Evolutionary conservation across 2,888 invertebrate species (phyloP).

Genomic region (Lottia scabra): DNA sequence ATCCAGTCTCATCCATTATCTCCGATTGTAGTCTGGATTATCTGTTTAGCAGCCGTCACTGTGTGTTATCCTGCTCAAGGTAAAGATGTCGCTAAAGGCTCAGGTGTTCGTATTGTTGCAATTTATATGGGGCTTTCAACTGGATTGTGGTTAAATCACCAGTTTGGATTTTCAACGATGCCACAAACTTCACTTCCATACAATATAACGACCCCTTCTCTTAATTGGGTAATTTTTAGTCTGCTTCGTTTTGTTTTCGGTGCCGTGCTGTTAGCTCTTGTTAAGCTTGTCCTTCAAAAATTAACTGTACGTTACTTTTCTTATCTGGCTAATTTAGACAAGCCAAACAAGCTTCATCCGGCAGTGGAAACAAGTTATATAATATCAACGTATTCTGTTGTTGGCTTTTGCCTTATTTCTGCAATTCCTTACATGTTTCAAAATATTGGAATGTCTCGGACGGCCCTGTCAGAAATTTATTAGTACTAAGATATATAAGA

Average conservation of each 20-base stretch:
- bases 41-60: conserved; percentile 48
- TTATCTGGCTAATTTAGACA: conserved; percentile 42
- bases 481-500: background rate
- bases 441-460: conserved; percentile 47
- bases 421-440: conserved; percentile 44
- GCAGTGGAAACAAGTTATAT: conserved; percentile 46
- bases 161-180: conserved; percentile 41
- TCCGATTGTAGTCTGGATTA: conserved; percentile 40
- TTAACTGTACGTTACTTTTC: conserved; percentile 44
- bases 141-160: conserved; percentile 51
- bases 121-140: conserved; percentile 39
- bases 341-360: conserved; percentile 48
- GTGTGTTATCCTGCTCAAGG: conserved; percentile 48
- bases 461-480: conserved; percentile 2
- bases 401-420: conserved; percentile 45
- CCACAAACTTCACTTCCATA: conserved; percentile 24
- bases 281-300: conserved; percentile 39
- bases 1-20: conserved; percentile 49
- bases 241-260: conserved; percentile 49
- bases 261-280: conserved; percentile 32
- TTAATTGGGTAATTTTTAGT: conserved; percentile 39
- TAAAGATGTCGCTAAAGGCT: conserved; percentile 44
- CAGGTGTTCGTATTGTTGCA: conserved; percentile 51
- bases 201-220: conserved; percentile 37
- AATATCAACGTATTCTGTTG: conserved; percentile 45